These are phyloP conservation scores for Cabera pusaria DNA, from an alignment of 2,888 invertebrate species.

Conservation along the genomic window DNA sequence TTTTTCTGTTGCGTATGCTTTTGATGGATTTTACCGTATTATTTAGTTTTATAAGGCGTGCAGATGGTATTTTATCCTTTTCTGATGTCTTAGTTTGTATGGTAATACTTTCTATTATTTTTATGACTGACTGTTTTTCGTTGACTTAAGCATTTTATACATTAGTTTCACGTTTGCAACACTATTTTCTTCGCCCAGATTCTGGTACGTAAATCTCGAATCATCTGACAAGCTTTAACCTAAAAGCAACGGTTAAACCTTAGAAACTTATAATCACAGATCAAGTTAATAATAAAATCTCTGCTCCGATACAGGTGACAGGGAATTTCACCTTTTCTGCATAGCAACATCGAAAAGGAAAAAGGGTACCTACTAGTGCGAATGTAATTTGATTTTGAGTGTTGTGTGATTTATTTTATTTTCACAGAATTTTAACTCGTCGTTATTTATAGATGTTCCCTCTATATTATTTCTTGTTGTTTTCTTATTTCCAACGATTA, in stretches of 20 bases:
- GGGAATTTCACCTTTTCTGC: no score
- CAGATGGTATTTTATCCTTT: slow-evolving; percentile 10
- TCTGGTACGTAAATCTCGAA: no score
- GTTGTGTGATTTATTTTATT: slow-evolving; percentile 37
- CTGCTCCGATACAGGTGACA: no score
- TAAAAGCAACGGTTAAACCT: no score
- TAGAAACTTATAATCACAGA: no score
- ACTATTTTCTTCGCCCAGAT: no score
- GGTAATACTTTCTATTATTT: no score
- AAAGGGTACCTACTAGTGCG: background rate
- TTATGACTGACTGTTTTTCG: no score
- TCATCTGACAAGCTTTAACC: no score
- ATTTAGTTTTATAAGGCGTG: slow-evolving; percentile 28
- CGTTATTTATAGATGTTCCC: slow-evolving; percentile 42
- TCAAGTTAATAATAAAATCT: no score
- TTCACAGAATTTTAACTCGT: slow-evolving; percentile 47
- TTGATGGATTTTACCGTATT: slow-evolving; percentile 24
- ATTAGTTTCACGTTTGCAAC: no score
- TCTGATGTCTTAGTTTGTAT: slow-evolving; percentile 5
- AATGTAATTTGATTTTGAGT: slow-evolving; percentile 17
- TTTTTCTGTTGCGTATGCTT: slow-evolving; percentile 9
- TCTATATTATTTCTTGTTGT: slow-evolving; percentile 39
- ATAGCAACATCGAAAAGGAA: slow-evolving; percentile 2
- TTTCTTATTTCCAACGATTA: slow-evolving; percentile 33
- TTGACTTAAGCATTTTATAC: no score